Base-by-base conservation (phyloP, 2,797 vertebrate genomes). In the Pipistrellus pipistrellus region DNA sequence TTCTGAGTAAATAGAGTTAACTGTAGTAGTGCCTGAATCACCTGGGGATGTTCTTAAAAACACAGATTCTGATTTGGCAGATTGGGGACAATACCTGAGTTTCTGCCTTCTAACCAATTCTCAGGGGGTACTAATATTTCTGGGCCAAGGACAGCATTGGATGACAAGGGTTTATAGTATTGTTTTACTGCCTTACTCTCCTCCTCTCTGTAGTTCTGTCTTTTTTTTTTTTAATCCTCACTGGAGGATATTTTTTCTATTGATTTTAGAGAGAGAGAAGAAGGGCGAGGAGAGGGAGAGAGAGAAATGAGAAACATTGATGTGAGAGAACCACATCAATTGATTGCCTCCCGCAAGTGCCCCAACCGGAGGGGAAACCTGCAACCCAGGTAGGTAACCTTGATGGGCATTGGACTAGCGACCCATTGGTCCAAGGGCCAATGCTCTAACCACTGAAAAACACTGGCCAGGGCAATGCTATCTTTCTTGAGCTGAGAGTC, bases 21-120 rank as follows among this genome's bases (percentile, higher is more conserved):
- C 20, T 59, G 9, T 62, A 30, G 1, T 57, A 78, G 41, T 15
- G n/a, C 35, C 9, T 10, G 41, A 90, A 32, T 85, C 64, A 64
- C 38, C 32, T 78, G 44, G 69, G 55, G 25, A 59, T 85, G 38
- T 21, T 90, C 62, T 95, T 86, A 32, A 87, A 53, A 75, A 71
- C 35, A 38, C 48, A 69, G 53, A n/a, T 86, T 90, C 71, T 90
- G 59, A 85, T 91, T 68, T 14, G 25, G n/a, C 77, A 18, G n/a
- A 12, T 85, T 25, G 68, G 68, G 62, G 44, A n/a, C 30, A 62
- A 73, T 59, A n/a, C 41, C 53, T 18, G n/a, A 83, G 51, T 78
- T 69, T 48, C 68, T 68, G 48, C 57, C n/a, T 51, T 75, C 80
- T 66, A 68, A 46, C 23, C 41, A 38, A 25, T 75, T 69, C 25